A percentile compares a stretch with the other conserved stretches of the same genome.
phyloP scores from a whole-genome alignment of 2,797 vertebrate genomes.

The Liparis tanakae region DNA sequence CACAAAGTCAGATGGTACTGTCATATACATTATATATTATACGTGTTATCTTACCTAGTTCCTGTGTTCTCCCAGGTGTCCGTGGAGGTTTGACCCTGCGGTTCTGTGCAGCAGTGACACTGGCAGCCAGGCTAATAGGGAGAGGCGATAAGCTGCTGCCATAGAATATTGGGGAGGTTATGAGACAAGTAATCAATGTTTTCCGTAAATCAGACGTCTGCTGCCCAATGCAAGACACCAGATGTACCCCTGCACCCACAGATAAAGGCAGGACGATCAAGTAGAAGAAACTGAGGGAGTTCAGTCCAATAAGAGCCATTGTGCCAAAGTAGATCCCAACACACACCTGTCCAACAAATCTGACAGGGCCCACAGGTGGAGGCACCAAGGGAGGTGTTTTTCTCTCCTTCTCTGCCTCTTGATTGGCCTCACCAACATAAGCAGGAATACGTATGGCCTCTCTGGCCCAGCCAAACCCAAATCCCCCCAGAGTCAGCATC shows the following conservation, averaged over 20 bases:
- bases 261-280: constrained; percentile 87
- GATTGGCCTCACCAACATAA: constrained; percentile 88
- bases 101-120: constrained; percentile 83
- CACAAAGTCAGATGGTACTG: neutral
- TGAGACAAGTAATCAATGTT: constrained; percentile 82
- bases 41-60: constrained; percentile 72
- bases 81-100: constrained; percentile 76
- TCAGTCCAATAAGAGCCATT: constrained; percentile 87
- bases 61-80: constrained; percentile 27
- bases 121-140: constrained; percentile 88
- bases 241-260: constrained; percentile 88
- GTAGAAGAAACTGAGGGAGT: constrained; percentile 85
- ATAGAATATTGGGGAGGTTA: constrained; percentile 89
- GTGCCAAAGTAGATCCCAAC: constrained; percentile 92
- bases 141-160: constrained; percentile 86
- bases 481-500: constrained; percentile 91
- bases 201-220: constrained; percentile 87
- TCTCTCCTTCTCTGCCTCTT: constrained; percentile 36
- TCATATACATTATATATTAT: neutral
- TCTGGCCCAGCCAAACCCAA: constrained; percentile 87
- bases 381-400: neutral
- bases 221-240: constrained; percentile 87
- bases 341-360: constrained; percentile 86
- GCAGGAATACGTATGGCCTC: constrained; percentile 88
- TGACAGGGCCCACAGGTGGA: constrained; percentile 76